A percentile compares a stretch with the other conserved stretches of the same genome.
These are phyloP conservation scores for Xiphydria camelus DNA, from an alignment of 2,888 invertebrate genomes.

Conservation along the genomic window DNA sequence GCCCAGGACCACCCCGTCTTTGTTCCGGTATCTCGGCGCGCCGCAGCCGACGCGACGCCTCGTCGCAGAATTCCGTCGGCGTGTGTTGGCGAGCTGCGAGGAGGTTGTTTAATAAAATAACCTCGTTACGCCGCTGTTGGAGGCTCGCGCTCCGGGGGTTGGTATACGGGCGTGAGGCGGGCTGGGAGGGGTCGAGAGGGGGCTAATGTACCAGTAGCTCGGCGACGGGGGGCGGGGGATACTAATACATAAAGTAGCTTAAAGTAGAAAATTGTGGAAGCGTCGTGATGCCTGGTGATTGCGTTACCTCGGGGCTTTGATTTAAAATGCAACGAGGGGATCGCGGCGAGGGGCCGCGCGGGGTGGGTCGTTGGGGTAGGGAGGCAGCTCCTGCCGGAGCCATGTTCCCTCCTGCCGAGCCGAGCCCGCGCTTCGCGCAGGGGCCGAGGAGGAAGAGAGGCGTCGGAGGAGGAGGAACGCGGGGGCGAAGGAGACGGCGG, in stretches of 20 bases:
- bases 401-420: too few species aligned
- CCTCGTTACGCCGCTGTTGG: slow-evolving; percentile 43
- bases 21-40: too few species aligned
- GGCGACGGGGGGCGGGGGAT: slow-evolving; percentile 23
- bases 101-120: slow-evolving; percentile 56
- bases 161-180: neutral
- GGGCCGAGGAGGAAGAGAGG: slow-evolving; percentile 11
- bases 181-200: neutral
- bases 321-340: slow-evolving; percentile 58
- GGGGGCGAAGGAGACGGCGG: slow-evolving; percentile 7
- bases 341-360: slow-evolving; percentile 25
- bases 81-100: slow-evolving; percentile 31
- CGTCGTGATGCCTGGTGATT: slow-evolving; percentile 59
- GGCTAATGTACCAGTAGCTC: neutral
- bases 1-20: too few species aligned
- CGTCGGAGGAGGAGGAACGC: slow-evolving; percentile 5
- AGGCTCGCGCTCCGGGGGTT: neutral
- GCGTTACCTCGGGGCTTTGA: slow-evolving; percentile 59
- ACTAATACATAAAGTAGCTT: slow-evolving; percentile 59
- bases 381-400: slow-evolving; percentile 24
- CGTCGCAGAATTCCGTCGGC: slow-evolving; percentile 26
- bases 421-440: slow-evolving; percentile 19
- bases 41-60: slow-evolving; percentile 23
- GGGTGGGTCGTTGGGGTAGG: slow-evolving; percentile 19
- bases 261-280: slow-evolving; percentile 60